A percentile compares a stretch with the other conserved stretches of the same genome.
Conservation (phyloP, 2,113 vertebrate genomes). For the Copsychus sechellarum region DNA sequence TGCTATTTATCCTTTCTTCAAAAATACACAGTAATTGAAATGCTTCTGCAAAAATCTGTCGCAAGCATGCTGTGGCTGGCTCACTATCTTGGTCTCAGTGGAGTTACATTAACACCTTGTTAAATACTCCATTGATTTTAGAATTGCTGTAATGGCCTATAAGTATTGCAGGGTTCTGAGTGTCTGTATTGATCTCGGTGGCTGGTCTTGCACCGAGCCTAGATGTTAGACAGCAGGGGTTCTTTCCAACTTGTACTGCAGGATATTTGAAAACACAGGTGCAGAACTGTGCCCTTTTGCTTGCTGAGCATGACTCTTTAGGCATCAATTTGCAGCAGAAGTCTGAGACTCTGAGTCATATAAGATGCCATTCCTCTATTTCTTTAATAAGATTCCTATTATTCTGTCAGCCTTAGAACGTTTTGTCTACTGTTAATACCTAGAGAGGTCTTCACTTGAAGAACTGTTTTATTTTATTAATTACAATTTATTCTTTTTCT, state of each 20-base stretch:
- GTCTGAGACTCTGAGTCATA: not conserved
- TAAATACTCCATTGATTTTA: constrained; percentile 50
- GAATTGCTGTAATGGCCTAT: constrained; percentile 27
- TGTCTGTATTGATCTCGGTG: constrained; percentile 19
- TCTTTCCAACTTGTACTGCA: not conserved
- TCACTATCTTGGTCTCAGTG: not conserved
- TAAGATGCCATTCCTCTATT: not conserved
- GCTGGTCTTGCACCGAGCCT: not conserved
- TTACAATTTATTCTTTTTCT: not conserved
- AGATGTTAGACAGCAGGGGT: not conserved
- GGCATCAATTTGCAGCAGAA: not conserved
- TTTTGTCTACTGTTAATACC: not conserved
- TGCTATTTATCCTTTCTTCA: not conserved
- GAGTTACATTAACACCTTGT: constrained; percentile 13
- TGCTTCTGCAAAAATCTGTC: not conserved
- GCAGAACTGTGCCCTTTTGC: not conserved
- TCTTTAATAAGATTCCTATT: not conserved
- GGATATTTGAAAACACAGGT: not conserved
- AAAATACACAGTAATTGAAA: not conserved
- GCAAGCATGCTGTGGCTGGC: not conserved
- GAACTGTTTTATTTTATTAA: not conserved
- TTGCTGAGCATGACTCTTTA: not conserved
- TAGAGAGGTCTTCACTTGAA: not conserved
- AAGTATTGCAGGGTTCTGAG: constrained; percentile 12
- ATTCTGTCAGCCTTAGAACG: not conserved